Conservation (phyloP, 2,888 invertebrate species). For the Gerris lacustris region DNA sequence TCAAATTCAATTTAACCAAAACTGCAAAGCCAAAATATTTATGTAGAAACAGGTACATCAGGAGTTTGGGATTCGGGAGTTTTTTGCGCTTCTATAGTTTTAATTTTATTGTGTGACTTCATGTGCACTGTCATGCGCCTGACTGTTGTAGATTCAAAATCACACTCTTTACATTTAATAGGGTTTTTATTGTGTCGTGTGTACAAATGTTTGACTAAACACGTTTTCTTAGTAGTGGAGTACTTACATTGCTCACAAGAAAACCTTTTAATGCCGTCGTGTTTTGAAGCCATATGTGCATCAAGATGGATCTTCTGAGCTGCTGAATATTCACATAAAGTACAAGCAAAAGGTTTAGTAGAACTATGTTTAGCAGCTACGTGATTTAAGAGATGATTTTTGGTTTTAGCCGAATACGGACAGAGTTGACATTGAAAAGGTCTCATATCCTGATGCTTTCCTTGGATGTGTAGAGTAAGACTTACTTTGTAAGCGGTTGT, state of each 20-base stretch:
- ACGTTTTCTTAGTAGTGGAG: not conserved
- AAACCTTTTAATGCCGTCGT: not conserved
- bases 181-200: not conserved
- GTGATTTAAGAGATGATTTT: not conserved
- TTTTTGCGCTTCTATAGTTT: no score
- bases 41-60: no score
- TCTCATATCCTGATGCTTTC: not conserved
- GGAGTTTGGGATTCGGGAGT: no score
- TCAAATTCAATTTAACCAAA: no score
- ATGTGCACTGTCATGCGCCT: no score
- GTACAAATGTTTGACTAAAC: not conserved
- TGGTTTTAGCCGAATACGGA: not conserved
- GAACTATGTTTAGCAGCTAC: not conserved
- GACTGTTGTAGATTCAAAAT: not conserved
- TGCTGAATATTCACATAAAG: not conserved
- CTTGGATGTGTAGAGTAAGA: not conserved
- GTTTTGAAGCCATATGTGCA: not conserved
- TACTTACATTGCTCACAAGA: not conserved
- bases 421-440: not conserved
- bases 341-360: not conserved
- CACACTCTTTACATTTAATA: not conserved
- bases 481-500: not conserved
- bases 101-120: no score
- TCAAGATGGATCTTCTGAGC: not conserved
- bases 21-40: no score